Percentiles rank a stretch among this genome's conserved stretches.
Conservation (phyloP, 2,888 invertebrate genomes). For the Mesorhabditis sp. region DNA sequence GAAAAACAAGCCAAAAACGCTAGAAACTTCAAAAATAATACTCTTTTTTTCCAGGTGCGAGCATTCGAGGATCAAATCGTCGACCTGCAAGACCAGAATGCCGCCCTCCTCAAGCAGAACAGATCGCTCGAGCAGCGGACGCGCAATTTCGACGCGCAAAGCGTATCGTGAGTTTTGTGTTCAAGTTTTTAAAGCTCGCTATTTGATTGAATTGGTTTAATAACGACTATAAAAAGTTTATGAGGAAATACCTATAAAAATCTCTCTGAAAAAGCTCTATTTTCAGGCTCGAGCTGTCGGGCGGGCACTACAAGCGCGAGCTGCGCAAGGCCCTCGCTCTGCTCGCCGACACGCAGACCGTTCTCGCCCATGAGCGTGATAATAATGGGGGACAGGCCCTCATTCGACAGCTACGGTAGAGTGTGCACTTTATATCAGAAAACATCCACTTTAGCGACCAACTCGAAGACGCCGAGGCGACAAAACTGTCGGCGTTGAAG, state of each 20-base stretch:
- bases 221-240: too few species aligned
- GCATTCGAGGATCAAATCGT: slow-evolving; percentile 63
- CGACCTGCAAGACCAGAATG: slow-evolving; percentile 86
- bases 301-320: slow-evolving; percentile 34
- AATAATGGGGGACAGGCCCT: slow-evolving; percentile 24
- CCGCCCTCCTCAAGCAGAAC: slow-evolving; percentile 78
- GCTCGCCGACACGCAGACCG: slow-evolving; percentile 35
- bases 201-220: too few species aligned
- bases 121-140: slow-evolving; percentile 80
- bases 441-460: slow-evolving; percentile 58
- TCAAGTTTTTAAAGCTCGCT: too few species aligned
- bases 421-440: neutral
- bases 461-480: slow-evolving; percentile 85
- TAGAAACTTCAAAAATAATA: too few species aligned
- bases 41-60: slow-evolving; percentile 23
- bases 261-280: neutral
- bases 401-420: slow-evolving; percentile 34
- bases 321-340: slow-evolving; percentile 36
- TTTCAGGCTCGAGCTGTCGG: slow-evolving; percentile 21
- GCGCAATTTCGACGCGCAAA: neutral
- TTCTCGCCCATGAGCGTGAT: slow-evolving; percentile 38
- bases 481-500: slow-evolving; percentile 78
- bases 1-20: too few species aligned
- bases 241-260: neutral
- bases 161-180: neutral